Evolutionary conservation across 2,797 vertebrate genomes (phyloP), one percentile per base, ranked within the genome.

Genomic region (Oreortyx pictus): DNA sequence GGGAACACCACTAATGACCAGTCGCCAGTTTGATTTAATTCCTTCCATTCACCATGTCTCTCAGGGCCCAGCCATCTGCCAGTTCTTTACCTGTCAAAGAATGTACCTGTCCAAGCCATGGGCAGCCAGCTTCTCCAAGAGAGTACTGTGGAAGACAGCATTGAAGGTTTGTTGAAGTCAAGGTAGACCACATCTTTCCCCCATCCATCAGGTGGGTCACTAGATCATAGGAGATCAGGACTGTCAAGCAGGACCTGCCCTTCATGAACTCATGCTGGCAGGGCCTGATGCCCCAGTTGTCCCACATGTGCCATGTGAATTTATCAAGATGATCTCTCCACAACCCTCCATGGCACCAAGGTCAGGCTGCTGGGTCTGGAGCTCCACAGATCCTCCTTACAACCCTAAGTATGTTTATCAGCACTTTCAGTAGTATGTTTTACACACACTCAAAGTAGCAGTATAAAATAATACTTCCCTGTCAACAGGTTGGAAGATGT

Each of bases 401-500:
- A n/a, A n/a, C 31, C 54, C 31, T 56, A 52, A 27, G 0, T 0
- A 2, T 46, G 9, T 60, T 68, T 2, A 0, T 22, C 44, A n/a
- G 33, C 41, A 60, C 29, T 11, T 78, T 1, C 0, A 46, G 59
- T 66, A 41, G 17, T 56, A 22, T 82, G 27, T 62, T 64, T 52
- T 16, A 87, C 19, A 60, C 16, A 61, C 17, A 60, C 39, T 22
- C 4, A 27, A 1, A 0, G 9, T 62, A 52, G 78, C 16, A 61
- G 7, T 33, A 24, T 70, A 35, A 86, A 92, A 57, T 35, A 62
- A 87, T 85, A 39, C 35, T 2, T 60, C 86, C 20, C 12, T 4
- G 1, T 75, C 44, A 86, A 82, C 31, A 82, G 18, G 15, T n/a
- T 75, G 39, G 11, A 89, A 84, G 25, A 12, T 25, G 2, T 33